phyloP scores from a whole-genome alignment of 2,113 vertebrate genomes.

The Pelodiscus sinensis region DNA sequence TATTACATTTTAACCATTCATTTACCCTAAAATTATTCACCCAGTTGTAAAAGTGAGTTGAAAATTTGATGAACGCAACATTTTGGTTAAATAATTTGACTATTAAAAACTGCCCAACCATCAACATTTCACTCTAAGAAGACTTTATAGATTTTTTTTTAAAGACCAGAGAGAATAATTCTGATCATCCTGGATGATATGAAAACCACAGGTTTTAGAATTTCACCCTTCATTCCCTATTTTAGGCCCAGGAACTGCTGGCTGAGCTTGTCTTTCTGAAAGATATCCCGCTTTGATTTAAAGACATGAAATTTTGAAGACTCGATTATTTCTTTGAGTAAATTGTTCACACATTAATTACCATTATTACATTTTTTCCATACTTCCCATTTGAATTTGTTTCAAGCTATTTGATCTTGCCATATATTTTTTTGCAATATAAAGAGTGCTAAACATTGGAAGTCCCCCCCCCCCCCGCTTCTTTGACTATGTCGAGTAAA shows the following conservation, averaged over 20 bases:
- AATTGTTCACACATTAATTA: background rate
- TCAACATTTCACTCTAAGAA: no score
- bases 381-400: background rate
- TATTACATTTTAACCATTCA: no score
- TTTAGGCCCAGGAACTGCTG: background rate
- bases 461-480: no score
- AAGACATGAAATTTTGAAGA: background rate
- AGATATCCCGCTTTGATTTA: background rate
- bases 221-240: background rate
- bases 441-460: background rate
- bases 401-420: background rate
- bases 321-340: background rate
- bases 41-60: background rate
- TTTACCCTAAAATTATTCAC: background rate
- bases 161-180: background rate
- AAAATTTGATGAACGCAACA: background rate
- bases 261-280: background rate
- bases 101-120: background rate
- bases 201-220: background rate
- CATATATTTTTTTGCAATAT: background rate
- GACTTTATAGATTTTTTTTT: no score
- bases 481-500: no score
- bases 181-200: background rate
- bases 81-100: background rate
- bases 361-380: background rate